Percentiles rank a stretch among this genome's conserved stretches.
These are phyloP conservation scores for Triplophysa dalaica DNA, from an alignment of 2,113 vertebrate genomes.

Conservation along the genomic window DNA sequence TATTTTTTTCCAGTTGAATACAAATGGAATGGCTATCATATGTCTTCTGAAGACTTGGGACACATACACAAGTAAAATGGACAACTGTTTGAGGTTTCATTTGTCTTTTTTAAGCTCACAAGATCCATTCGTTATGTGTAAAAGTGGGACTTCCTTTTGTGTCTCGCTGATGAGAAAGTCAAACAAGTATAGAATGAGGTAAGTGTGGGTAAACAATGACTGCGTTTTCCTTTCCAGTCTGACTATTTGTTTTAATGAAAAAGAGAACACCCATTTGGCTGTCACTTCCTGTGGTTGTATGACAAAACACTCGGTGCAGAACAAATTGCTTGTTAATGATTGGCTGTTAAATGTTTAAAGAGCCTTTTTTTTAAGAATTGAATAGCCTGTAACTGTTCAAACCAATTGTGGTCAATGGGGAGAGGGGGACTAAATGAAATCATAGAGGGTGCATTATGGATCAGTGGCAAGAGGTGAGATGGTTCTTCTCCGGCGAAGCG, in stretches of 20 bases:
- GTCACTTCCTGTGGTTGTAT: background rate
- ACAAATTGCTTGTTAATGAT: background rate
- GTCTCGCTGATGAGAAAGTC: too few species aligned
- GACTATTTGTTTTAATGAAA: background rate
- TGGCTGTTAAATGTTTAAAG: background rate
- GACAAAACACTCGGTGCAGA: background rate
- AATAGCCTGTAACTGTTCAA: background rate
- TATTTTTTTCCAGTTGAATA: too few species aligned
- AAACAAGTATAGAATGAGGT: too few species aligned
- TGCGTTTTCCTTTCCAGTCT: background rate
- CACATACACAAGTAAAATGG: too few species aligned
- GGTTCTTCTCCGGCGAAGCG: constrained; percentile 21
- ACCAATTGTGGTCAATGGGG: background rate
- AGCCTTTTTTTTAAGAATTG: background rate
- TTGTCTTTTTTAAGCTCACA: too few species aligned
- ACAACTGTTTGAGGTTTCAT: too few species aligned
- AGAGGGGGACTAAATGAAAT: constrained; percentile 19
- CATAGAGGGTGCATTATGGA: constrained; percentile 25
- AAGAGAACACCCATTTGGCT: too few species aligned
- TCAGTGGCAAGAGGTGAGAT: constrained; percentile 25
- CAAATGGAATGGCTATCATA: too few species aligned
- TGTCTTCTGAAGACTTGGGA: too few species aligned
- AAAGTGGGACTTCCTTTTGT: too few species aligned
- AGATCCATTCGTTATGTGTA: too few species aligned
- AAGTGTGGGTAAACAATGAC: too few species aligned